phyloP scores from a whole-genome alignment of 2,888 invertebrate genomes.

The Drosophila cognata region DNA sequence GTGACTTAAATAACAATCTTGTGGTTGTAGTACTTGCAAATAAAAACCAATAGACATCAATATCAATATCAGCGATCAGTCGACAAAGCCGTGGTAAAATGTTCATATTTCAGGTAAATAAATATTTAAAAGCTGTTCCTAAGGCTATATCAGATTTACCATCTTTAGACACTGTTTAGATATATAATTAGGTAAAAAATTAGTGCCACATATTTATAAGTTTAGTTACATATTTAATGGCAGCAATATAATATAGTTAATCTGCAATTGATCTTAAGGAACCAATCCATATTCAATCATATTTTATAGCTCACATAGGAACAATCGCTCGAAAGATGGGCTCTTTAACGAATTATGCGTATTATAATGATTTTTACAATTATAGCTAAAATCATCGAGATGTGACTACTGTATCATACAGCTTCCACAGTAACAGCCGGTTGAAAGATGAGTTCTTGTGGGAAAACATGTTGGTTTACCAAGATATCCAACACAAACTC shows the following conservation, averaged over 20 bases:
- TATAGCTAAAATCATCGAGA: rapidly evolving
- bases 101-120: neutral
- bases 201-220: neutral
- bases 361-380: neutral
- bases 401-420: neutral
- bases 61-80: neutral
- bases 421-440: neutral
- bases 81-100: neutral
- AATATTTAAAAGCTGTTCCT: neutral
- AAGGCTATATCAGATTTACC: neutral
- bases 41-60: neutral
- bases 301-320: neutral
- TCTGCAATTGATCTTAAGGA: neutral
- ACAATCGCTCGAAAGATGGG: neutral
- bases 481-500: neutral
- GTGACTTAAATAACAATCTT: neutral
- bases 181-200: neutral
- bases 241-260: too few relatives aligned
- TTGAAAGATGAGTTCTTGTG: neutral
- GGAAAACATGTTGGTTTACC: neutral
- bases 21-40: neutral
- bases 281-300: too few relatives aligned
- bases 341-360: neutral
- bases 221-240: neutral
- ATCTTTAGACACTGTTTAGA: neutral